phyloP scores from a whole-genome alignment of 2,113 vertebrate genomes.

The Zootoca vivipara region DNA sequence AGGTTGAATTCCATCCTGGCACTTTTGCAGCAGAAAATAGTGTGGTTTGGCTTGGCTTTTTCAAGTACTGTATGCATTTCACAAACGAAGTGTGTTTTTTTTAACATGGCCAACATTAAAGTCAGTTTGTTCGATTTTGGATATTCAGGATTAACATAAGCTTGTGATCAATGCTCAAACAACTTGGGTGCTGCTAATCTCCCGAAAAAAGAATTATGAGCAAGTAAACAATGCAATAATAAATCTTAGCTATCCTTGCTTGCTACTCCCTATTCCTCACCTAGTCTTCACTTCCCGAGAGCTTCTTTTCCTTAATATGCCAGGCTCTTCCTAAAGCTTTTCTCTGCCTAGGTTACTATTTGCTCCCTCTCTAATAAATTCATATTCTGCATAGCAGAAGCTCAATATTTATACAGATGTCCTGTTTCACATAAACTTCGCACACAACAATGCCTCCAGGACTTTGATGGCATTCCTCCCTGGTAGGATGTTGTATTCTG shows the following conservation, averaged over 20 bases:
- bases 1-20: neutral
- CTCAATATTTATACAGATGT: neutral
- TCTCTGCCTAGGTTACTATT: neutral
- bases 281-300: neutral
- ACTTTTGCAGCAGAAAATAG: neutral
- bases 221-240: too few species aligned
- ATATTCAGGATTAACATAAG: neutral
- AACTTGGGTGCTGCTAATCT: neutral
- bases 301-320: neutral
- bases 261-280: neutral
- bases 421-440: neutral
- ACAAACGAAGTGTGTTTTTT: neutral
- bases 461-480: neutral
- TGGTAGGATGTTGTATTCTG: neutral
- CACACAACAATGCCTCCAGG: neutral
- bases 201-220: too few species aligned
- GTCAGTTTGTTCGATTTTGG: neutral
- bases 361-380: neutral
- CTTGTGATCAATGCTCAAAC: neutral
- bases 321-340: neutral
- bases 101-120: neutral
- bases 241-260: neutral
- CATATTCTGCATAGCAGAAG: neutral
- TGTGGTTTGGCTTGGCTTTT: neutral
- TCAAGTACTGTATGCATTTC: neutral